Evolutionary conservation across 2,888 invertebrate genomes (phyloP).

Genomic region (Hipparchia sbordonii): DNA sequence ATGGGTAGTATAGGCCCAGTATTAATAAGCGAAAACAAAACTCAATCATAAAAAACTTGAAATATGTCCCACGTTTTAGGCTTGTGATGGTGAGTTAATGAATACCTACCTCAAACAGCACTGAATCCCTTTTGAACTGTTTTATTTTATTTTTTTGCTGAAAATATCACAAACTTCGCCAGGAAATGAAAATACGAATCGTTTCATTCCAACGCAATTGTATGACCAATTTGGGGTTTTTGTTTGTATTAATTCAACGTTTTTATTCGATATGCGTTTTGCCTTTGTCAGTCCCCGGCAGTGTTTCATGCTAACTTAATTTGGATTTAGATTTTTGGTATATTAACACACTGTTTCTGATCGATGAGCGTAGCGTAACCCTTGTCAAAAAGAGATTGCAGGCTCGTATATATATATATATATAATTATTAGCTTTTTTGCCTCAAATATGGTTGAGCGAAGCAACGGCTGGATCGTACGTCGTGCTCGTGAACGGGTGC

Average conservation of each 20-base stretch:
- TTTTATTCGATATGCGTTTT: conserved; percentile 1
- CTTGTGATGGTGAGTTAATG: conserved; percentile 1
- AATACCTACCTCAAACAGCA: conserved; percentile 8
- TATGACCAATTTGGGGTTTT: conserved; percentile 7
- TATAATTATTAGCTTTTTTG: too few relatives aligned
- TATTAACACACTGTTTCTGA: not conserved
- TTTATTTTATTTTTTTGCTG: conserved; percentile 6
- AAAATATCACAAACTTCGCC: not conserved
- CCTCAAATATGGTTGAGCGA: too few relatives aligned
- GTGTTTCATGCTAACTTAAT: not conserved
- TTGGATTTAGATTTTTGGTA: not conserved
- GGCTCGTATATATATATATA: too few relatives aligned
- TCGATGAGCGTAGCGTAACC: not conserved
- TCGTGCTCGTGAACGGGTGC: too few relatives aligned
- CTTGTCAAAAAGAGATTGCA: too few relatives aligned
- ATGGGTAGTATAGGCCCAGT: too few relatives aligned
- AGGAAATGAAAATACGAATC: conserved; percentile 19
- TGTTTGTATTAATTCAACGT: conserved; percentile 11
- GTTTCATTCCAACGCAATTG: conserved; percentile 16
- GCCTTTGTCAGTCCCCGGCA: not conserved
- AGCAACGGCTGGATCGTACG: too few relatives aligned
- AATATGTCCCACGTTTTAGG: conserved; percentile 1
- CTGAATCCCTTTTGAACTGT: not conserved
- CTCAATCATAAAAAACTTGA: conserved; percentile 1
- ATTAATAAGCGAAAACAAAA: conserved; percentile 1